Percentiles rank a stretch among this genome's conserved stretches.
These are phyloP conservation scores for Drepana falcataria DNA, from an alignment of 2,888 invertebrate genomes.

Conservation along the genomic window DNA sequence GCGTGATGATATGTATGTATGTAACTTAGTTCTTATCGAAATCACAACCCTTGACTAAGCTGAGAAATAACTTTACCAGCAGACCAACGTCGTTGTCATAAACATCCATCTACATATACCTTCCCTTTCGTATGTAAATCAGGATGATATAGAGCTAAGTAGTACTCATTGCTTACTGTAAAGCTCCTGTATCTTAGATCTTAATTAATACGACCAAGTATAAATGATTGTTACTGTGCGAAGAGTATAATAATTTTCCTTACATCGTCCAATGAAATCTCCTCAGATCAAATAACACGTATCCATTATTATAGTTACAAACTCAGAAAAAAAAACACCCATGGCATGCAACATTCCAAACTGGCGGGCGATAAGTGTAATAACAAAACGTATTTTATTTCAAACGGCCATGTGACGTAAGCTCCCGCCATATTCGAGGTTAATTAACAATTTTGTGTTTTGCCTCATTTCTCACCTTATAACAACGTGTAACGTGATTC, in stretches of 20 bases:
- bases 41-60: no score
- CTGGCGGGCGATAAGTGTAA: slow-evolving; percentile 24
- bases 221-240: background rate
- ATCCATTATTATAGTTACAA: slow-evolving; percentile 1
- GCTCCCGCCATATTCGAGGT: slow-evolving; percentile 11
- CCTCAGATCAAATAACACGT: slow-evolving; percentile 27
- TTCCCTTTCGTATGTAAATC: background rate
- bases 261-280: slow-evolving; percentile 15
- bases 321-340: background rate
- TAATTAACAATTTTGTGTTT: slow-evolving; percentile 60
- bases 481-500: slow-evolving; percentile 52
- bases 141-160: background rate
- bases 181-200: background rate
- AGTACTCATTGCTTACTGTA: background rate
- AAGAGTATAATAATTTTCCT: background rate
- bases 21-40: no score
- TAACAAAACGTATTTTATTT: slow-evolving; percentile 43
- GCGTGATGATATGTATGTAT: no score
- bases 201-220: background rate
- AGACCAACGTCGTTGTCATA: no score
- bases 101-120: background rate
- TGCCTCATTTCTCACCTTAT: slow-evolving; percentile 46
- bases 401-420: slow-evolving; percentile 31
- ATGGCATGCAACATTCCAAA: slow-evolving; percentile 15
- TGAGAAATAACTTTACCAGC: no score